These are phyloP conservation scores for Spilarctia lutea DNA, from an alignment of 2,888 invertebrate genomes.

Conservation along the genomic window DNA sequence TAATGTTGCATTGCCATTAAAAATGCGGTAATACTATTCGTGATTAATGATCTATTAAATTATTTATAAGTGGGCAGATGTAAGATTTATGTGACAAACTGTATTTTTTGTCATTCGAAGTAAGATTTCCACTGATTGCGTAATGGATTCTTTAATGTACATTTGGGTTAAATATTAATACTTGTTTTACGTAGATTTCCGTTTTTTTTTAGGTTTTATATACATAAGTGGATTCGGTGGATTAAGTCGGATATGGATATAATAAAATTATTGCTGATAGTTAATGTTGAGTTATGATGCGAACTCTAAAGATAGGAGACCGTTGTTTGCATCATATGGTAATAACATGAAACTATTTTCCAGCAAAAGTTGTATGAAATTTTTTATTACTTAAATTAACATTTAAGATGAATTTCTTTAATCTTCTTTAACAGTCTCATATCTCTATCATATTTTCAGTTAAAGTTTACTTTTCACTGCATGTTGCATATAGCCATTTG, in stretches of 20 bases:
- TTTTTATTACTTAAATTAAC: not conserved
- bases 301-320: too few species aligned
- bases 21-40: constrained; percentile 34
- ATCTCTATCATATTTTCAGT: not conserved
- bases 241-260: not conserved
- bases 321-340: not conserved
- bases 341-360: not conserved
- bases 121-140: constrained; percentile 12
- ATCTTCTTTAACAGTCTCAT: not conserved
- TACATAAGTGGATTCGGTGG: not conserved
- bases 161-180: not conserved
- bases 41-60: constrained; percentile 47
- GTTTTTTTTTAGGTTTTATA: not conserved
- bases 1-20: constrained; percentile 49
- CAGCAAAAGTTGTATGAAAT: not conserved
- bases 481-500: not conserved
- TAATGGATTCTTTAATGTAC: constrained; percentile 7
- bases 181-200: not conserved
- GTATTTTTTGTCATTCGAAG: constrained; percentile 17
- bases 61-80: constrained; percentile 8
- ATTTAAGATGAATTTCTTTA: too few species aligned
- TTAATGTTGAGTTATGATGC: not conserved
- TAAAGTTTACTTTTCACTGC: not conserved
- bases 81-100: constrained; percentile 13
- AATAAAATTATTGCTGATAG: not conserved